Base-by-base conservation (phyloP, 2,797 vertebrate genomes). In the Fratercula arctica region DNA sequence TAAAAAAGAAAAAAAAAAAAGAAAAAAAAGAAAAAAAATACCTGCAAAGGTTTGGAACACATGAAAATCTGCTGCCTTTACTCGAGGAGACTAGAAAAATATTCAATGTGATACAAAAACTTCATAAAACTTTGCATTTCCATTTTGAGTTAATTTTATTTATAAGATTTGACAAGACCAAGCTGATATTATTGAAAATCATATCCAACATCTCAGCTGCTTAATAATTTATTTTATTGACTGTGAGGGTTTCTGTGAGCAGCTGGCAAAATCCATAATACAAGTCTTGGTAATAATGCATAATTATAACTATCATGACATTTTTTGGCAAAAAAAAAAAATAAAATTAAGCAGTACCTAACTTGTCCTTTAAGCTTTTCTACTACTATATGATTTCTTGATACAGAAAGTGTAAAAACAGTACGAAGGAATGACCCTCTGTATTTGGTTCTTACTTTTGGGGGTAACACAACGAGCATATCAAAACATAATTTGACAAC, bases 81-180 rank as follows among this genome's bases (percentile, higher is more conserved):
- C 37, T 85, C n/a, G 77, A 87, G 45, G 28, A 89, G 45, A 83
- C 61, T 80, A 95, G 60, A 89, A 95, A 90, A 95, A 83, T 43
- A 94, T 41, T 77, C n/a, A 66, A 0, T 29, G 41, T 66, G 64
- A 95, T 92, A 93, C 19, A 19, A 69, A 77, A 83, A 43, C 45
- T 75, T 87, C 35, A 90, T 35, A 53, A 35, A 91, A 89, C 45
- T 57, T 41, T 89, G 29, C n/a, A 74, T 87, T 90, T 89, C 33
- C 20, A 85, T 85, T 89, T 88, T 72, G 43, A 79, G 16, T 51
- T 61, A 76, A 24, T 78, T 81, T 66, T 75, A 76, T 26, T 89
- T 80, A 80, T 39, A 69, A 64, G 24, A 79, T 41, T 28, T 74
- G 70, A 93, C 77, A 95, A 80, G 57, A 80, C 50, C 50, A 92